A percentile compares a stretch with the other conserved stretches of the same genome.
Evolutionary conservation across 2,797 vertebrate genomes (phyloP).

Genomic region (Yasuhikotakia modesta): DNA sequence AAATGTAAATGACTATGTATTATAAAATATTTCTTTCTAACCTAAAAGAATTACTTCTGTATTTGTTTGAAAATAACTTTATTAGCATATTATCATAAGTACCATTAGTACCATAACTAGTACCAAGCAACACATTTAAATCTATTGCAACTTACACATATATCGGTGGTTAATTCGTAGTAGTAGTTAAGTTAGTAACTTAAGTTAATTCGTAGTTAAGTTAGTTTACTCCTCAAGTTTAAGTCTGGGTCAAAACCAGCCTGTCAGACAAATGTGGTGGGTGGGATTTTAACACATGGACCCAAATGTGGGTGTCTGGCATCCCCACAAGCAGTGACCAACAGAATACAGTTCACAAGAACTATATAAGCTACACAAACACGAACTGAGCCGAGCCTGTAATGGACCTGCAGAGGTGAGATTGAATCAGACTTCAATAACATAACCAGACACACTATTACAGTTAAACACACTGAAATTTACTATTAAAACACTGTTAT

Average conservation of each 20-base stretch:
- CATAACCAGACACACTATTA: neutral
- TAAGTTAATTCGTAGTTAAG: neutral
- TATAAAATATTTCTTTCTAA: too few relatives aligned
- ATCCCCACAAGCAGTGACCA: neutral
- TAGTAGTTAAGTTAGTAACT: too few relatives aligned
- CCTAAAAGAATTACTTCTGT: too few relatives aligned
- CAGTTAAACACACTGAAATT: neutral
- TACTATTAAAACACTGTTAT: neutral
- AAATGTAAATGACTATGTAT: too few relatives aligned
- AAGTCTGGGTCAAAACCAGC: conserved; percentile 40
- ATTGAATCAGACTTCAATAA: neutral
- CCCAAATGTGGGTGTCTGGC: conserved; percentile 29
- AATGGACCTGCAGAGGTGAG: conserved; percentile 18
- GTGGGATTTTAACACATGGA: conserved; percentile 45
- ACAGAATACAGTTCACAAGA: conserved; percentile 9
- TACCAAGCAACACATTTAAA: too few relatives aligned
- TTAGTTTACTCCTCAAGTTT: neutral
- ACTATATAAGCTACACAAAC: conserved; percentile 6
- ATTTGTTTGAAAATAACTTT: too few relatives aligned
- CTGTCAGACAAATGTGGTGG: conserved; percentile 36
- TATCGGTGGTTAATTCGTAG: too few relatives aligned
- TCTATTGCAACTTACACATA: too few relatives aligned
- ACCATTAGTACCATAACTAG: too few relatives aligned
- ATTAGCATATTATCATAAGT: too few relatives aligned
- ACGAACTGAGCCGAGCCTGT: neutral